Conservation (phyloP, 2,113 vertebrate genomes). For the Sylvia atricapilla region DNA sequence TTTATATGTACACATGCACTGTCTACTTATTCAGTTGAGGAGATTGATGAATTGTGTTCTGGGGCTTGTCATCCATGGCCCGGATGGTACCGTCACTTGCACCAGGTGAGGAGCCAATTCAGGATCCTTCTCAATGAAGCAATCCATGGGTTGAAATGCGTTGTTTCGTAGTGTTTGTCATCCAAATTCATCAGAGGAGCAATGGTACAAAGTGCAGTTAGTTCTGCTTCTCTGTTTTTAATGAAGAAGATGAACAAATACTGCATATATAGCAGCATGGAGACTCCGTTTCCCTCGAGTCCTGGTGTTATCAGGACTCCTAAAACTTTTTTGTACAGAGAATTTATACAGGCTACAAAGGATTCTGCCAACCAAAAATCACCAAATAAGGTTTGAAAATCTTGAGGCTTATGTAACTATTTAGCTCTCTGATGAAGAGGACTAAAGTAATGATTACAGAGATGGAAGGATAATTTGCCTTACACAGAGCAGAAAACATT, state of each 20-base stretch:
- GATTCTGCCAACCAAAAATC: neutral
- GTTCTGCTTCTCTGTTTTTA: neutral
- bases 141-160: neutral
- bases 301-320: neutral
- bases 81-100: neutral
- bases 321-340: neutral
- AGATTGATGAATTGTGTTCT: neutral
- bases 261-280: neutral
- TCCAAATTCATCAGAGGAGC: neutral
- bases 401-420: neutral
- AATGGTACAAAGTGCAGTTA: neutral
- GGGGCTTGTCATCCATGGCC: neutral
- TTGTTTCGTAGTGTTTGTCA: neutral
- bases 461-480: neutral
- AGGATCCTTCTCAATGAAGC: neutral
- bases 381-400: neutral
- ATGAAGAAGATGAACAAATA: neutral
- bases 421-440: neutral
- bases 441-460: neutral
- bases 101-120: neutral
- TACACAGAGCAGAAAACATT: neutral
- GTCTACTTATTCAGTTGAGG: neutral
- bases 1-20: neutral
- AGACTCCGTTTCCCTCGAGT: neutral
- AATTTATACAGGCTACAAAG: neutral